phyloP scores from a whole-genome alignment of 2,888 invertebrate genomes.

The Argyra leucocephala region DNA sequence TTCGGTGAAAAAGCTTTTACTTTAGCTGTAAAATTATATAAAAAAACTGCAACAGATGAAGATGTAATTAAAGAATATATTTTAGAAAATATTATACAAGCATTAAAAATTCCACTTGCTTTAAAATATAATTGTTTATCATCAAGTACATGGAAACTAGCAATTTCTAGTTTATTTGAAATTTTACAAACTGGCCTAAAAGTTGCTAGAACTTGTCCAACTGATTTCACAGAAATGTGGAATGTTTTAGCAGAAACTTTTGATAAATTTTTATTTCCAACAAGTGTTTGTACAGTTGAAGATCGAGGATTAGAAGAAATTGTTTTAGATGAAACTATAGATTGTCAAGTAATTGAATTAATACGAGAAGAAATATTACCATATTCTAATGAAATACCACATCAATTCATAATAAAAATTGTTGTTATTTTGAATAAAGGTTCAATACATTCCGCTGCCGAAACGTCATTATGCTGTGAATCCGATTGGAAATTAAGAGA shows the following conservation, averaged over 20 bases:
- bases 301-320: slow-evolving; percentile 53
- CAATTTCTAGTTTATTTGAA: slow-evolving; percentile 64
- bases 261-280: slow-evolving; percentile 85
- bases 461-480: slow-evolving; percentile 57
- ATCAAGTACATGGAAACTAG: slow-evolving; percentile 72
- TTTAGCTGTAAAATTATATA: slow-evolving; percentile 65
- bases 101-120: slow-evolving; percentile 62
- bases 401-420: slow-evolving; percentile 71
- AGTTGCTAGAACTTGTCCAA: slow-evolving; percentile 68
- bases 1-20: slow-evolving; percentile 73
- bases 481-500: slow-evolving; percentile 75
- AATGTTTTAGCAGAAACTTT: slow-evolving; percentile 72
- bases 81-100: slow-evolving; percentile 30
- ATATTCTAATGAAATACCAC: slow-evolving; percentile 64
- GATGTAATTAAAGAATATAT: slow-evolving; percentile 46
- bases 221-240: slow-evolving; percentile 73
- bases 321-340: slow-evolving; percentile 65
- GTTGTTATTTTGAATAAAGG: slow-evolving; percentile 78
- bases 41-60: slow-evolving; percentile 59
- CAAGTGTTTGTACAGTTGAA: slow-evolving; percentile 48
- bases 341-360: slow-evolving; percentile 72
- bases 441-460: slow-evolving; percentile 68
- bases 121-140: slow-evolving; percentile 74
- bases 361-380: slow-evolving; percentile 73
- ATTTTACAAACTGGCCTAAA: slow-evolving; percentile 78